Evolutionary conservation across 2,888 invertebrate species (phyloP).

Genomic region (Agriotes lineatus): DNA sequence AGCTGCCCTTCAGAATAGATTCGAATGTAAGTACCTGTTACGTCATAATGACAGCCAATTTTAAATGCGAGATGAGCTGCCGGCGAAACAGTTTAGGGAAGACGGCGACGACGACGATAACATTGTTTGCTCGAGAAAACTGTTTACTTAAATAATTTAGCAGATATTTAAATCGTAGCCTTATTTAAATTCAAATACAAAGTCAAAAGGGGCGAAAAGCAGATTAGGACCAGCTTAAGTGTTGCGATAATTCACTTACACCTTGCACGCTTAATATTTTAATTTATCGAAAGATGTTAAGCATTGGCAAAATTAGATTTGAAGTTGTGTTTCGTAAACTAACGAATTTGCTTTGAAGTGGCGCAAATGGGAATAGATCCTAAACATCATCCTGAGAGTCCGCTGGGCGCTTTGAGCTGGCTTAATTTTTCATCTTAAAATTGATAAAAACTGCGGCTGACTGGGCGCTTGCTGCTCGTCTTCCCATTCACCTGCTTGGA

Average conservation of each 20-base stretch:
- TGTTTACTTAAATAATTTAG: constrained; percentile 10
- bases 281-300: background rate
- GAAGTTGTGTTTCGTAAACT: too few relatives aligned
- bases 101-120: constrained; percentile 1
- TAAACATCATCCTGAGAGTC: too few relatives aligned
- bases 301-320: too few relatives aligned
- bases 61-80: constrained; percentile 7
- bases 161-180: constrained; percentile 1
- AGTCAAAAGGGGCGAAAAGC: background rate
- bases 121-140: constrained; percentile 2
- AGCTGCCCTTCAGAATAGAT: background rate
- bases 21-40: constrained; percentile 16
- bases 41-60: constrained; percentile 15
- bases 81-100: background rate
- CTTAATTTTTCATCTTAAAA: background rate
- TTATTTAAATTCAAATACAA: background rate
- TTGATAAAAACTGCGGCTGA: background rate
- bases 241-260: background rate
- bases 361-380: too few relatives aligned
- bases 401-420: too few relatives aligned
- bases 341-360: too few relatives aligned
- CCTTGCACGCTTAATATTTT: background rate
- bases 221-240: background rate
- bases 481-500: background rate
- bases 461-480: too few relatives aligned